Evolutionary conservation across 2,113 vertebrate species (phyloP).

Genomic region (Pan troglodytes): NHGRI_mPanTro3-v2.1_pri NC_086015.1:40525501-40526000

Average conservation of each 20-base stretch:
- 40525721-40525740: neutral
- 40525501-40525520: neutral
- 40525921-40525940: neutral
- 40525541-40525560: neutral
- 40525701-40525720: neutral
- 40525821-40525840: fast-evolving
- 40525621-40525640: neutral
- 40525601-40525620: neutral
- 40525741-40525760: neutral
- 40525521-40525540: neutral
- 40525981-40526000: neutral
- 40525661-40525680: neutral
- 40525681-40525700: neutral
- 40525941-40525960: neutral
- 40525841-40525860: neutral
- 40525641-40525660: neutral
- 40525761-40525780: neutral
- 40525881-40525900: neutral
- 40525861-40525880: neutral
- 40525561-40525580: neutral
- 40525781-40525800: neutral
- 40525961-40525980: neutral
- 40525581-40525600: neutral
- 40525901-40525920: neutral
- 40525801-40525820: neutral